A percentile compares a stretch with the other conserved stretches of the same genome.
phyloP scores from a whole-genome alignment of 2,888 invertebrate species.

The Cantharis nigra region DNA sequence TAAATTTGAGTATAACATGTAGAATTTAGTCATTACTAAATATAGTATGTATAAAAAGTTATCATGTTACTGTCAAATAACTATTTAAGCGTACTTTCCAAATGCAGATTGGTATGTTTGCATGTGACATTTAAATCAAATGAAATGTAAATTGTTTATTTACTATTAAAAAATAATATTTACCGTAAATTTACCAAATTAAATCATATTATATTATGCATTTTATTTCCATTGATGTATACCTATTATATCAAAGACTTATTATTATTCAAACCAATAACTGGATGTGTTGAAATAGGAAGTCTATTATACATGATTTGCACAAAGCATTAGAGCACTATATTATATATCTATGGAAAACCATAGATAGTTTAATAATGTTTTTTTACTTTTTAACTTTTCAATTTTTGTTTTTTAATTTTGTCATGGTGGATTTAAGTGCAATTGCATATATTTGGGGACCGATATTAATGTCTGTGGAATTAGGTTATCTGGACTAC shows the following conservation, averaged over 20 bases:
- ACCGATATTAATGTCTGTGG: too few species aligned
- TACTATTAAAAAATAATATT: background rate
- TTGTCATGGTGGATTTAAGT: too few species aligned
- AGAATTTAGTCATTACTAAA: background rate
- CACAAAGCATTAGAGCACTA: too few species aligned
- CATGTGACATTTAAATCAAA: slow-evolving; percentile 13
- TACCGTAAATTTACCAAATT: background rate
- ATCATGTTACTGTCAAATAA: slow-evolving; percentile 12
- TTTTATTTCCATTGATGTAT: background rate
- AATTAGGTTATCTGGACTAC: too few species aligned
- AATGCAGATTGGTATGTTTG: slow-evolving; percentile 16
- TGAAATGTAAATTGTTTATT: background rate
- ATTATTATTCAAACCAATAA: background rate
- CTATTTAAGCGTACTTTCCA: slow-evolving; percentile 16
- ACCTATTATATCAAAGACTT: background rate
- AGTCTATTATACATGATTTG: background rate
- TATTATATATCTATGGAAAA: too few species aligned
- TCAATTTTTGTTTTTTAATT: too few species aligned
- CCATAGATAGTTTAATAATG: too few species aligned
- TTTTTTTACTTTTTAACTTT: too few species aligned
- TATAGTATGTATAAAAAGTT: background rate
- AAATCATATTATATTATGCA: background rate
- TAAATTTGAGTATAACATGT: background rate
- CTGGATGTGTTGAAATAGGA: background rate
- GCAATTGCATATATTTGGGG: too few species aligned